Evolutionary conservation across 2,888 invertebrate genomes (phyloP).

Genomic region (Eilema sororculum): DNA sequence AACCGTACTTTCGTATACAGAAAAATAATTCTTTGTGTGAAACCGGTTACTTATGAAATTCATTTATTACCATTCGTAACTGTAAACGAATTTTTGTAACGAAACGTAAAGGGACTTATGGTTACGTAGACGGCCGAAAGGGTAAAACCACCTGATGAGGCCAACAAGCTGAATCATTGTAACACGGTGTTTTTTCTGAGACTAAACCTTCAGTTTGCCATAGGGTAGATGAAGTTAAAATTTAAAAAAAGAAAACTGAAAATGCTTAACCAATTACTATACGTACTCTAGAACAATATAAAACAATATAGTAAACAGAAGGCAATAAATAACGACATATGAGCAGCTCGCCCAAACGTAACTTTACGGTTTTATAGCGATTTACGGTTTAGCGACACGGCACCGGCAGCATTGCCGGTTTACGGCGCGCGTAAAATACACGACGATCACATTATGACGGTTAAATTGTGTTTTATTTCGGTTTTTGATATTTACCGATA

Average conservation of each 20-base stretch:
- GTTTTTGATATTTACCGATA: constrained; percentile 20
- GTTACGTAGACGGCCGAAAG: no score
- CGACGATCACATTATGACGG: constrained; percentile 28
- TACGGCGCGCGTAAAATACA: constrained; percentile 34
- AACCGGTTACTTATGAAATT: no score
- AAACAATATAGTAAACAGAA: constrained; percentile 21
- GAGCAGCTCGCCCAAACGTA: constrained; percentile 20
- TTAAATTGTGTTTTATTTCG: constrained; percentile 28
- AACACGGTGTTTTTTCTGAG: no score
- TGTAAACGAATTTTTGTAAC: no score
- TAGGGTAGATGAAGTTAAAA: no score
- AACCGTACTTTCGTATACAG: no score
- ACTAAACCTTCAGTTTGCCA: no score
- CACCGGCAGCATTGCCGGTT: constrained; percentile 26
- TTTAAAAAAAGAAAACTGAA: not conserved
- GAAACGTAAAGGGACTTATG: no score
- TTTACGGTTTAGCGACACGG: constrained; percentile 23
- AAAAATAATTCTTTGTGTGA: no score
- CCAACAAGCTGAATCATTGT: no score
- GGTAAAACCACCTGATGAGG: no score
- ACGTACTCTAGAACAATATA: constrained; percentile 16
- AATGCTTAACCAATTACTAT: not conserved
- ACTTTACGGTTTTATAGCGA: constrained; percentile 37
- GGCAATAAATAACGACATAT: constrained; percentile 28
- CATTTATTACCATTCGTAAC: no score